Base-by-base conservation (phyloP, 2,888 invertebrate species). In the Eustalomyia histrio region DNA sequence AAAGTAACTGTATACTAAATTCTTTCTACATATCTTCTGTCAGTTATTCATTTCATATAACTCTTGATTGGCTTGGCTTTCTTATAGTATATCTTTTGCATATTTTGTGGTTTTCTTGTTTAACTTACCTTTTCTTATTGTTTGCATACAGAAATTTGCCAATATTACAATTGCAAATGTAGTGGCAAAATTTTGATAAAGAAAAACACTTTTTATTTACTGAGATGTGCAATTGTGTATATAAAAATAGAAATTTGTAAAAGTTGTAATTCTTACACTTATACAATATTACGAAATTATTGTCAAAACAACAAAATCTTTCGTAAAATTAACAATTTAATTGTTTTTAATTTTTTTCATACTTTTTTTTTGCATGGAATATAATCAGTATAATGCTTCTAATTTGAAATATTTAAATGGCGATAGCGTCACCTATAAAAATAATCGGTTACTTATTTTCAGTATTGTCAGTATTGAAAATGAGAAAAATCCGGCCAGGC, bases 151-250 rank as follows among this genome's bases (percentile, higher is more conserved):
- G 55, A 63, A 39, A 55, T 73, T 64, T 64, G 73, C 18, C 64
- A 73, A 73, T 64, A 57, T 73, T 64, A 64, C 57, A 29, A 57
- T 73, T 57, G 64, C 57, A 64, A 63, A 73, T 73, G 43, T 72
- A 63, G 35, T 33, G 14, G 55, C 9, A 64, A 64, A 33, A 33
- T 52, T 18, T 17, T 33, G 12, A 33, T 8, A 52, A 33, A 33
- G 17, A 33, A 39, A 29, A 29, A 29, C 24, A 63, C 47, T n/a
- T 24, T 7, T 60, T 39, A 39, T 39, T 12, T 39, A 14, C 14
- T 39, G 14, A 39, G 16, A 16, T 14, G 6, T n/a, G 8, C 29
- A 57, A 9, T 57, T 60, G 33, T 12, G 60, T 1, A 33, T 4
- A 58, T 12, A 16, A 16, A 21, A 29, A 5, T 33, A 33, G 16